Percentiles rank a stretch among this genome's conserved stretches.
These are phyloP conservation scores for Steatocranus sp. DNA, from an alignment of 2,797 vertebrate species.

Conservation along the genomic window DNA sequence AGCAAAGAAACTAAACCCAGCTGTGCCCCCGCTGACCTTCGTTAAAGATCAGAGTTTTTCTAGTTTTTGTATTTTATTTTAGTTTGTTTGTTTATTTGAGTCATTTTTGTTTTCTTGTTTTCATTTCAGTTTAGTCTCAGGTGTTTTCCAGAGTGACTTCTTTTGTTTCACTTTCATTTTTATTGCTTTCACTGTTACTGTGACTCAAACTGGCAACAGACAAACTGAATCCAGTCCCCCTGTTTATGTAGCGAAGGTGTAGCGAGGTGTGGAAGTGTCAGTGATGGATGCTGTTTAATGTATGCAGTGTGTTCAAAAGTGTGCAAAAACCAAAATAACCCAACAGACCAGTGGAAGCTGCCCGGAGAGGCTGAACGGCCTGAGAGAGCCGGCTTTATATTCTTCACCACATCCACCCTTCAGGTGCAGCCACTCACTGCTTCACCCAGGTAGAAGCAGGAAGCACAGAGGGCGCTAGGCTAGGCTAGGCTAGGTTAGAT, in stretches of 20 bases:
- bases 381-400: neutral
- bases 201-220: neutral
- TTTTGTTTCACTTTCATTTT: neutral
- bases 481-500: neutral
- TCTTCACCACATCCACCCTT: neutral
- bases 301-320: neutral
- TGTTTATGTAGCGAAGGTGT: neutral
- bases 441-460: neutral
- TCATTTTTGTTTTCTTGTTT: neutral
- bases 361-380: neutral
- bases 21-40: fast-evolving
- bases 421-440: neutral
- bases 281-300: neutral
- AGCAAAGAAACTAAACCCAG: neutral
- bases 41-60: neutral
- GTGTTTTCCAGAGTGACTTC: fast-evolving
- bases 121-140: neutral
- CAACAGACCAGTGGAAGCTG: neutral
- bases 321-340: neutral
- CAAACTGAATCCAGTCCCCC: neutral
- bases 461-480: neutral
- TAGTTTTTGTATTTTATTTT: neutral
- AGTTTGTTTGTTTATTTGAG: neutral
- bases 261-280: fast-evolving
- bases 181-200: neutral